Percentiles rank a stretch among this genome's conserved stretches.
Evolutionary conservation across 2,797 vertebrate species (phyloP).

Genomic region (Delichon dasypus): DNA sequence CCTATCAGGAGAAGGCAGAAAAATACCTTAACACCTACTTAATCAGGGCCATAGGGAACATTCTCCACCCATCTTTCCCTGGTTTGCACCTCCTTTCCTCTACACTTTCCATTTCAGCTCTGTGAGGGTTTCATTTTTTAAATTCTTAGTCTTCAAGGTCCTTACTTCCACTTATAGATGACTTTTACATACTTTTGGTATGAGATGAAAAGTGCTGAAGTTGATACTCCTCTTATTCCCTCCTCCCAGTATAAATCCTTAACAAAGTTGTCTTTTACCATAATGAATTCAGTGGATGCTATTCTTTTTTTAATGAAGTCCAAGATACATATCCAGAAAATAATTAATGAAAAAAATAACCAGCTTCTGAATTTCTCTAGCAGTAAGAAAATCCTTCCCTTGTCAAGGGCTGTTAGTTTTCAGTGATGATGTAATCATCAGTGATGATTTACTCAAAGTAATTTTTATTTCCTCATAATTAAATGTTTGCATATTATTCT

Average conservation of each 20-base stretch:
- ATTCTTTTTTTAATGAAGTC: neutral
- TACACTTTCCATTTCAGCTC: neutral
- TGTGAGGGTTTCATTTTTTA: neutral
- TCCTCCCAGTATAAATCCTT: neutral
- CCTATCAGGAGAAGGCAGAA: neutral
- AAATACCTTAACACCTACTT: neutral
- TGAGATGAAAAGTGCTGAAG: neutral
- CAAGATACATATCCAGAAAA: conserved; percentile 2
- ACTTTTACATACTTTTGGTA: neutral
- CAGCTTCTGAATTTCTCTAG: conserved; percentile 11
- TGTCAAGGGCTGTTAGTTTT: conserved; percentile 27
- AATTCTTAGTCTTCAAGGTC: neutral
- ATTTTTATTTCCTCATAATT: conserved; percentile 35
- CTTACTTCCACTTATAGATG: neutral
- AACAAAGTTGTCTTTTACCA: neutral
- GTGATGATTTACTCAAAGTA: neutral
- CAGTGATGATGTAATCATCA: conserved; percentile 31
- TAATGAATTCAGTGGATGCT: neutral
- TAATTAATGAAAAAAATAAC: conserved; percentile 43
- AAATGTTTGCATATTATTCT: conserved; percentile 6
- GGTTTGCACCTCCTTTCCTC: neutral
- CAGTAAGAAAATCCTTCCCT: conserved; percentile 22
- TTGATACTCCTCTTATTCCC: neutral
- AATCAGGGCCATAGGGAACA: neutral
- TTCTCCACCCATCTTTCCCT: neutral